Evolutionary conservation across 2,888 invertebrate genomes (phyloP), one percentile per base, ranked within the genome.

Genomic region (Magallana nippona): DNA sequence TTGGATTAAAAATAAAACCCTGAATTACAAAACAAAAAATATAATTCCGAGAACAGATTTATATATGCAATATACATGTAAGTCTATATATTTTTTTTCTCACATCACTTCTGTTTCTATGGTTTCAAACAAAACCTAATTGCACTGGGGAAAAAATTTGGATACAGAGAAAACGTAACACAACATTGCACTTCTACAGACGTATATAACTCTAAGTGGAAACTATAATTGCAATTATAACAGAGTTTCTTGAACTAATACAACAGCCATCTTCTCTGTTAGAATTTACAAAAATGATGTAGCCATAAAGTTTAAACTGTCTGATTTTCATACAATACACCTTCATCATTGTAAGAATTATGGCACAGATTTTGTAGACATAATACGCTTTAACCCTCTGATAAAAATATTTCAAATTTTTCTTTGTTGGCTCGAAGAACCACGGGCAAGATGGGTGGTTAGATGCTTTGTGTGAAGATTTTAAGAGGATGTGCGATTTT

Each of bases 211-310:
- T 63, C 63, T 63, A 63, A 63, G 63, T 63, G 63, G 63, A 27
- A 63, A 63, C 63, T 63, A 63, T 63, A 63, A 63, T 63, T 63
- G 63, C 63, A 63, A 63, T 63, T 63, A 63, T 63, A 63, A 63
- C 63, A 63, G 22, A 63, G 63, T 63, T 63, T 63, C 63, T 63
- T 22, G 63, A 63, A 63, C 63, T 63, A 63, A 63, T 63, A 63
- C 63, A 63, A 63, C 63, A 63, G 63, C 63, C 63, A 63, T 63
- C 27, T 63, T 63, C 63, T 15, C 63, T 63, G 63, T 63, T 63
- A 63, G 63, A 63, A 63, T 63, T 63, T 63, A 22, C 63, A 63
- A 63, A 63, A 63, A 63, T 32, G 63, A 63, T 63, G 63, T 63
- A 63, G 22, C 63, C 63, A 63, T 63, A 63, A 63, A 63, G 63